Base-by-base conservation (phyloP, 1,140 invertebrate species). In the Gonatopus flavifemur region DNA sequence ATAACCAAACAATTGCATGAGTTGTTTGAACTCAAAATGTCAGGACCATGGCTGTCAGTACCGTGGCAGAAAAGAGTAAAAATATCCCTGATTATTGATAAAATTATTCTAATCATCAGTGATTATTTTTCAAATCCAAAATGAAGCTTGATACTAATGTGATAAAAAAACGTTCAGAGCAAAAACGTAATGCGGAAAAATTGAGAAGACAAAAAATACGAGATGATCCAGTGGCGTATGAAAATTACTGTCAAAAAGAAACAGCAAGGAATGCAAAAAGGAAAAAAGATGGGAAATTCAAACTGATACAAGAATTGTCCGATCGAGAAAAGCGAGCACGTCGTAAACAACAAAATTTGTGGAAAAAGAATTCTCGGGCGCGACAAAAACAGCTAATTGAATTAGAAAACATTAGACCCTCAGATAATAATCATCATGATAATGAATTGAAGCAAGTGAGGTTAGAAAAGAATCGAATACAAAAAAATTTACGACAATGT, bases 401-500 rank as follows among this genome's bases (percentile, higher is more conserved):
- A 33, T 33, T 5, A 13, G 32, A 33, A 33, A 28, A 12, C 25
- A 28, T 6, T 12, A 28, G 6, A 28, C 25, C 9, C 9, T 12
- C 9, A 18, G 28, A 30, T 12, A 24, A 42, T 28, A 42, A n/a
- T 25, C 1, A 10, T 24, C 12, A 42, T 42, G 28, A 10, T 5
- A 16, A 20, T 6, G 10, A 13, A 12, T 42, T 24, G 5, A 42
- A 42, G 18, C 40, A 42, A 15, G 32, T 15, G 10, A 5, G 5
- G 15, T 4, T 33, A 4, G 32, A 15, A 9, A 33, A 33, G 15
- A 28, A 24, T 7, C 8, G 22, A 28, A 7, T 25, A 12, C 8
- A 25, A 42, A 28, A 42, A 42, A 42, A 28, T 40, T 18, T 40
- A 42, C 8, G 40, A 6, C 24, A 42, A 42, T n/a, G n/a, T n/a